A percentile compares a stretch with the other conserved stretches of the same genome.
phyloP scores from a whole-genome alignment of 2,888 invertebrate species.

The Rhingia campestris region DNA sequence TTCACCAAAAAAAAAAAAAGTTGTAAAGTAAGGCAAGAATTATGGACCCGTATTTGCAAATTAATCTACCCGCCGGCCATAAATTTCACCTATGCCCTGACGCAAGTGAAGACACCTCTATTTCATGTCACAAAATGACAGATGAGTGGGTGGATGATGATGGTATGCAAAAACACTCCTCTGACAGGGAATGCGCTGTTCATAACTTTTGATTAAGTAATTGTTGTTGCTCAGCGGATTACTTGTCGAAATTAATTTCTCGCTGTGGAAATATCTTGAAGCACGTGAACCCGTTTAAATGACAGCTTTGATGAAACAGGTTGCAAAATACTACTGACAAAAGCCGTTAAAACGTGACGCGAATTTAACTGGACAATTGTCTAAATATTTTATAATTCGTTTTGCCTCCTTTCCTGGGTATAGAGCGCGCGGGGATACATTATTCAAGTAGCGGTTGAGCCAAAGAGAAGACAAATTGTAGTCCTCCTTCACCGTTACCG shows the following conservation, averaged over 20 bases:
- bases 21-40: slow-evolving; percentile 65
- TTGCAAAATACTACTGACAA: slow-evolving; percentile 67
- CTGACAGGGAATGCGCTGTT: slow-evolving; percentile 33
- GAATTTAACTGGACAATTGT: slow-evolving; percentile 72
- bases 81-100: slow-evolving; percentile 69
- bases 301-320: slow-evolving; percentile 56
- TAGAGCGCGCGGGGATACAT: slow-evolving; percentile 40
- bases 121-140: slow-evolving; percentile 62
- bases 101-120: slow-evolving; percentile 61
- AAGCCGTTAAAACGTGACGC: slow-evolving; percentile 75
- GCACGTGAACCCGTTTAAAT: slow-evolving; percentile 70
- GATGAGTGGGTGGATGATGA: slow-evolving; percentile 7
- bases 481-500: slow-evolving; percentile 35
- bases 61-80: slow-evolving; percentile 78
- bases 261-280: background rate
- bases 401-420: slow-evolving; percentile 24
- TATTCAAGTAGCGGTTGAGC: slow-evolving; percentile 66
- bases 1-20: slow-evolving; percentile 24
- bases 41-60: slow-evolving; percentile 75
- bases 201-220: slow-evolving; percentile 73
- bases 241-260: slow-evolving; percentile 45
- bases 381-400: slow-evolving; percentile 73
- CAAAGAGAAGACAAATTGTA: slow-evolving; percentile 54
- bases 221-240: slow-evolving; percentile 59
- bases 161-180: background rate